A percentile compares a stretch with the other conserved stretches of the same genome.
Evolutionary conservation across 2,797 vertebrate genomes (phyloP).

Genomic region (Danio kyathit): DNA sequence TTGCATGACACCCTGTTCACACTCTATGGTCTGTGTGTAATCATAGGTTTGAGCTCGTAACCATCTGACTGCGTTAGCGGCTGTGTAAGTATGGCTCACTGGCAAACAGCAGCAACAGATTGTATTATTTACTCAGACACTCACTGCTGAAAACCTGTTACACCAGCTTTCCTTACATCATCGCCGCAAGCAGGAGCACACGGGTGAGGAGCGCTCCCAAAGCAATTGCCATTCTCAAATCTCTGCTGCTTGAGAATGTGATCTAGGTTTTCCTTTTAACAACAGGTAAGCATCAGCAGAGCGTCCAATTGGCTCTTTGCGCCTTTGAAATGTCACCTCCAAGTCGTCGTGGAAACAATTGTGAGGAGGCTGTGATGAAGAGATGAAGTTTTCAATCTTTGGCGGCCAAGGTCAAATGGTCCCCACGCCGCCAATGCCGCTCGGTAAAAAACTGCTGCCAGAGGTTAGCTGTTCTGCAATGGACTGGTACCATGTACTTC

Average conservation of each 20-base stretch:
- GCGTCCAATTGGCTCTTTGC: neutral
- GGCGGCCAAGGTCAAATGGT: slow-evolving; percentile 59
- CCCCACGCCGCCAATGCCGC: neutral
- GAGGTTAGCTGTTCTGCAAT: neutral
- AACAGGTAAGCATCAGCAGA: slow-evolving; percentile 40
- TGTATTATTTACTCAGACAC: slow-evolving; percentile 85
- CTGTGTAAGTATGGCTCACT: slow-evolving; percentile 78
- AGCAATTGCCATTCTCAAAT: slow-evolving; percentile 36
- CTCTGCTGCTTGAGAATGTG: slow-evolving; percentile 39
- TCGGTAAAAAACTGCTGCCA: neutral
- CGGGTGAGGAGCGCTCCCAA: slow-evolving; percentile 52
- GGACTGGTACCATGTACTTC: slow-evolving; percentile 1
- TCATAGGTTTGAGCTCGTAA: slow-evolving; percentile 76
- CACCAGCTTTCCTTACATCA: slow-evolving; percentile 70
- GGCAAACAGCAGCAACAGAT: slow-evolving; percentile 85
- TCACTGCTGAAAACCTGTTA: slow-evolving; percentile 86
- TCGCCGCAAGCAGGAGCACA: slow-evolving; percentile 63
- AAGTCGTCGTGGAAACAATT: slow-evolving; percentile 19
- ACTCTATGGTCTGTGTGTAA: slow-evolving; percentile 65
- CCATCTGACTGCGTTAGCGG: slow-evolving; percentile 74
- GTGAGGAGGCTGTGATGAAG: neutral
- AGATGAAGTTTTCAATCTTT: slow-evolving; percentile 46
- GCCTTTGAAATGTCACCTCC: slow-evolving; percentile 22
- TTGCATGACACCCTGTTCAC: slow-evolving; percentile 82
- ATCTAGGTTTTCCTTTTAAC: slow-evolving; percentile 35